A percentile compares a stretch with the other conserved stretches of the same genome.
Evolutionary conservation across 1,140 invertebrate species (phyloP).

Genomic region (Penaeus japonicus): DNA sequence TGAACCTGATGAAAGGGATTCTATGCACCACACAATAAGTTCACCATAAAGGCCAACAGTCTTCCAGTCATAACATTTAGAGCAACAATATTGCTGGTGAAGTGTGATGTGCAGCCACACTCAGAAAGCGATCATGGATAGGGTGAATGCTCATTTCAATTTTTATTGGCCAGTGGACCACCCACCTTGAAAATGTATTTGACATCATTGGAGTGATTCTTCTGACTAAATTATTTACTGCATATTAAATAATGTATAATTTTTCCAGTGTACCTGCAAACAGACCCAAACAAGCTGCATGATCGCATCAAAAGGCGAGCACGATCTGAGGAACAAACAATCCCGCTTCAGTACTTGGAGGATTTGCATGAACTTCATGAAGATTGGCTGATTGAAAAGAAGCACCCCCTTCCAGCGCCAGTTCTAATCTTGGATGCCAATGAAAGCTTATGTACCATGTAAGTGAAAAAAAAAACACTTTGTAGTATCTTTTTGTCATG

Average conservation of each 20-base stretch:
- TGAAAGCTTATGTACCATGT: constrained; percentile 26
- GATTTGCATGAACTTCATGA: constrained; percentile 57
- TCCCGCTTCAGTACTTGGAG: constrained; percentile 55
- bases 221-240: background rate
- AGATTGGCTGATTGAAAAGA: constrained; percentile 53
- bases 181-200: no score
- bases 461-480: background rate
- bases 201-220: no score
- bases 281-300: constrained; percentile 81
- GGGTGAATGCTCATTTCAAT: no score
- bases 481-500: background rate
- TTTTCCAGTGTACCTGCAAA: constrained; percentile 82
- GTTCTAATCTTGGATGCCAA: constrained; percentile 45
- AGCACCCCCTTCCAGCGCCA: constrained; percentile 13
- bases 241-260: background rate
- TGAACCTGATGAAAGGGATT: no score
- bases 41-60: no score
- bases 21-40: no score
- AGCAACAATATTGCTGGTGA: no score
- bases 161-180: no score
- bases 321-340: constrained; percentile 71
- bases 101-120: no score
- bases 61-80: no score
- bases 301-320: constrained; percentile 79
- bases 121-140: no score